Evolutionary conservation across 2,888 invertebrate genomes (phyloP), one percentile per base, ranked within the genome.

Genomic region (Xiphydria camelus): DNA sequence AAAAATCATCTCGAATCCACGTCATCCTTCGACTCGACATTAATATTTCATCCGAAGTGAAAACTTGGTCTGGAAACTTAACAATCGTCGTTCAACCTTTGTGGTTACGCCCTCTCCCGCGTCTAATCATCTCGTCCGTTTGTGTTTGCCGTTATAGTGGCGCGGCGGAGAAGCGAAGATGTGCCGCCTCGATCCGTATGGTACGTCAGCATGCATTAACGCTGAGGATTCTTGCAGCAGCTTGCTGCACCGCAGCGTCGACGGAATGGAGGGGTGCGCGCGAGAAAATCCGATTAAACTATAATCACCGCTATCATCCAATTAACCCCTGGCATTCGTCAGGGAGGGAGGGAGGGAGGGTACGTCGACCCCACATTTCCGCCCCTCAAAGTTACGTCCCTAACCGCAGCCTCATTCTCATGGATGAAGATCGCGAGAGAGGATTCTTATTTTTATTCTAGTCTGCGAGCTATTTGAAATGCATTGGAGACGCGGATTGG

Each of bases 261-360:
- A 29, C 29, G 29, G 32, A 41, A n/a, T n/a, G n/a, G n/a, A n/a
- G n/a, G n/a, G n/a, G n/a, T n/a, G 20, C 22, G 31, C 21, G 12
- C 41, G 22, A 25, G 34, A 23, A 34, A 41, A 41, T 42, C 42
- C 36, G 42, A 42, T 42, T 25, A 41, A 15, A 20, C 42, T 35
- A n/a, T n/a, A 42, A 42, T 42, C 36, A 42, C 29, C 29, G 42
- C 36, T 20, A 42, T 42, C 42, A 42, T 25, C 29, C 36, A 36
- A 42, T 42, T 42, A 42, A 19, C 36, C 36, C 29, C 25, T 20
- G 26, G 29, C 36, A 15, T 42, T 25, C 23, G 29, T 36, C 42
- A 36, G 20, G 18, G 18, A n/a, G n/a, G n/a, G n/a, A n/a, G n/a
- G n/a, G n/a, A n/a, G n/a, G n/a, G n/a, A n/a, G n/a, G n/a, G n/a